Evolutionary conservation across 2,888 invertebrate genomes (phyloP).

Genomic region (Petrolisthes manimaculis): DNA sequence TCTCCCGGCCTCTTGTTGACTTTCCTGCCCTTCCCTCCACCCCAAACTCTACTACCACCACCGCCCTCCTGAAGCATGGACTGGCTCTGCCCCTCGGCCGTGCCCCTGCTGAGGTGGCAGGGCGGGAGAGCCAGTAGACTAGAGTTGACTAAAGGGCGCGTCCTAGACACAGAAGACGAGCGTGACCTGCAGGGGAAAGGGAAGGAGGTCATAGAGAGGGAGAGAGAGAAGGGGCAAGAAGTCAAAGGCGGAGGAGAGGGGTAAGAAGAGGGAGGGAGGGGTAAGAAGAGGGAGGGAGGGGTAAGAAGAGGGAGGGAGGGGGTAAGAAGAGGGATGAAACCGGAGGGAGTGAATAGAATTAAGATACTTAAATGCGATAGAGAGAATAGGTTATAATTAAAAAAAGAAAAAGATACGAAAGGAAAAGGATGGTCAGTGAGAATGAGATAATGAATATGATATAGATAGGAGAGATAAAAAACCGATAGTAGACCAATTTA

Average conservation of each 20-base stretch:
- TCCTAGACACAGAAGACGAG: constrained; percentile 32
- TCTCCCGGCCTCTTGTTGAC: neutral
- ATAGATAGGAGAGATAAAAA: too few relatives aligned
- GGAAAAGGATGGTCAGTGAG: neutral
- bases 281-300: too few relatives aligned
- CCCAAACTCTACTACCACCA: neutral
- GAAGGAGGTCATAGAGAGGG: neutral
- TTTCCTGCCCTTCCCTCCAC: neutral
- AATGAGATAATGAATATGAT: too few relatives aligned
- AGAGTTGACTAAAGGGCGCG: constrained; percentile 30
- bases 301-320: neutral
- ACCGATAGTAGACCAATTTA: too few relatives aligned
- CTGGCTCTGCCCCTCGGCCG: constrained; percentile 34
- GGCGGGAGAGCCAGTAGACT: constrained; percentile 15
- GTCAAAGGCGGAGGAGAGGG: neutral
- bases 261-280: neutral
- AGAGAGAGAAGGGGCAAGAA: neutral
- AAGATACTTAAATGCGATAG: neutral
- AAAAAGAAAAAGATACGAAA: neutral
- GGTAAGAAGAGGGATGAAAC: neutral
- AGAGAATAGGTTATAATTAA: neutral
- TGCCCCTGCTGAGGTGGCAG: constrained; percentile 11
- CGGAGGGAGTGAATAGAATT: neutral
- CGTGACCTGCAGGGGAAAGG: constrained; percentile 23
- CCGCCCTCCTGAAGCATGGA: constrained; percentile 28